These are phyloP conservation scores for Martes martes DNA, from an alignment of 2,113 vertebrate species.

Conservation along the genomic window DNA sequence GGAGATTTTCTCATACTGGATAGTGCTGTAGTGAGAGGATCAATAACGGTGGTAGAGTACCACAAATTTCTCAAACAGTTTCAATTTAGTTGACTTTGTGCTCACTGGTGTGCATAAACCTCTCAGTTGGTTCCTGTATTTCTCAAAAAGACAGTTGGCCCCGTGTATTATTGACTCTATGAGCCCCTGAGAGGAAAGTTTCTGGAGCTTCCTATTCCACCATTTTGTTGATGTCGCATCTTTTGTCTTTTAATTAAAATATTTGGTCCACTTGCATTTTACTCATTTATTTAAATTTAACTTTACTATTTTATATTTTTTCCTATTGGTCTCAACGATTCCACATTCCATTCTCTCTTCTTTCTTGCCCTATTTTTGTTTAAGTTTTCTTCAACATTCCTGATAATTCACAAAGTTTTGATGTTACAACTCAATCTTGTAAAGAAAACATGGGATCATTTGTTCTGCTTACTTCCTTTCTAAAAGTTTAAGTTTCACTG, in stretches of 20 bases:
- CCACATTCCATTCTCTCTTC: background rate
- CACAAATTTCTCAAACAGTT: background rate
- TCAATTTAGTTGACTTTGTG: background rate
- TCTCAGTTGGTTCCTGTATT: background rate
- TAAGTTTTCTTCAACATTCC: background rate
- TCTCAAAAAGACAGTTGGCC: background rate
- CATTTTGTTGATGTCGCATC: background rate
- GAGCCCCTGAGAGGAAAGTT: too few relatives aligned
- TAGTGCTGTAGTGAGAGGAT: background rate
- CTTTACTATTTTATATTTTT: background rate
- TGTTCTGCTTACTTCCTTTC: background rate
- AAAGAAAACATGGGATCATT: background rate
- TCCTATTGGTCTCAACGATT: background rate
- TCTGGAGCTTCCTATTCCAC: background rate
- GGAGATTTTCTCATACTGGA: background rate
- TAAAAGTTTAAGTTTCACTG: background rate
- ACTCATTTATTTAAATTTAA: background rate
- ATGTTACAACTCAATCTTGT: background rate
- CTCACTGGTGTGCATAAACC: background rate
- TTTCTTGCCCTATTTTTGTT: background rate
- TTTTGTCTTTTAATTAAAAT: background rate
- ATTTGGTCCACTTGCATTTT: background rate
- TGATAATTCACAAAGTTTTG: background rate
- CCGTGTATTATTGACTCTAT: background rate
- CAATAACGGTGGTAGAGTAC: background rate